Base-by-base conservation (phyloP, 2,113 vertebrate genomes). In the Cathartes aura region DNA sequence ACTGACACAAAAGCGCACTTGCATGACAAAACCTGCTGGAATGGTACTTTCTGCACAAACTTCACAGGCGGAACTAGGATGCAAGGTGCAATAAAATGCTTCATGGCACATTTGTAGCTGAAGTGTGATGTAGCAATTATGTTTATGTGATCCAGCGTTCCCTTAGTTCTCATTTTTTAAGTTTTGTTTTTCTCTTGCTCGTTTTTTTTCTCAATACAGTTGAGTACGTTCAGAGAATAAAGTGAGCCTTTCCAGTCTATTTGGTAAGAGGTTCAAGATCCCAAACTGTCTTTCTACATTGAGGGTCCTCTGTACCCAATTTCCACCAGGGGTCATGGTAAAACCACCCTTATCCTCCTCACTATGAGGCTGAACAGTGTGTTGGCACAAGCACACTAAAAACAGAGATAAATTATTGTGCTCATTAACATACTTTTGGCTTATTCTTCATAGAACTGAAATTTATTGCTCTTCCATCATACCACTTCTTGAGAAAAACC, bases 11-110 rank as follows among this genome's bases (percentile, higher is more conserved):
- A 97, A 81, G 71, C 3, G 0, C 42, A 63, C 26, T 67, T 66
- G 58, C 9, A 10, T 80, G 82, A 90, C 79, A 95, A 95, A 97
- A 52, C 86, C 95, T 84, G 72, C 80, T 81, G 63, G 66, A 94
- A 76, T 52, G 22, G 50, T 81, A 59, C 50, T 87, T 89, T 70
- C 67, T 86, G 88, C 71, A 74, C 42, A 93, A 83, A 87, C 32
- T 59, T 86, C 82, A 74, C 75, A 83, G 86, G 64, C 67, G 93
- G 82, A 87, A 76, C 38, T 47, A 50, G 32, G 20, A 92, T 74
- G 26, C 1, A 3, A 89, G 42, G 47, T 0, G 1, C 82, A 83
- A 52, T 90, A 90, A 97, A 94, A 86, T 34, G 62, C 71, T 89
- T 83, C 59, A 59, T 29, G 29, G 47, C 9, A 29, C 79, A 90